Percentiles rank a stretch among this genome's conserved stretches.
These are phyloP conservation scores for Etheostoma spectabile DNA, from an alignment of 2,113 vertebrate genomes.

Conservation along the genomic window DNA sequence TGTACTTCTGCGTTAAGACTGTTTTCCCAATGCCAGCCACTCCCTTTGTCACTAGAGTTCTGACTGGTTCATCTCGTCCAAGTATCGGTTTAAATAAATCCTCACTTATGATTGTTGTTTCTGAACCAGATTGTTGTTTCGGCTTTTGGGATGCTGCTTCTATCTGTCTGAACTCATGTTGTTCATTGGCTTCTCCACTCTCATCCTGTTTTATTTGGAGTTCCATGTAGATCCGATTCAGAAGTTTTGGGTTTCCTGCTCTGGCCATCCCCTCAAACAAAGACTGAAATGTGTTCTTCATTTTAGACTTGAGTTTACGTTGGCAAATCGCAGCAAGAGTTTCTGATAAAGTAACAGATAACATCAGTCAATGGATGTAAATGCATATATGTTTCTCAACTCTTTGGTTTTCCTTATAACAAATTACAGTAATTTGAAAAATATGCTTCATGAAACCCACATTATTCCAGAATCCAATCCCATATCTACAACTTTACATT, in stretches of 20 bases:
- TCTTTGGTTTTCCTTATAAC: neutral
- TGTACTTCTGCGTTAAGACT: slow-evolving; percentile 32
- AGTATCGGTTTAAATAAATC: slow-evolving; percentile 18
- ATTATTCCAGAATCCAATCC: neutral
- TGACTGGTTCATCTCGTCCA: slow-evolving; percentile 9
- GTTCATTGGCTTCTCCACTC: slow-evolving; percentile 15
- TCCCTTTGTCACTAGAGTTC: slow-evolving; percentile 52
- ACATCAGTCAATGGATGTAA: neutral
- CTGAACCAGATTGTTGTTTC: neutral
- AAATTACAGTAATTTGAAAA: neutral
- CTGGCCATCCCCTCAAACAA: slow-evolving; percentile 41
- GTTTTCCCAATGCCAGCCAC: slow-evolving; percentile 45
- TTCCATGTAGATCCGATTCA: slow-evolving; percentile 61
- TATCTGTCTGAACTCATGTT: slow-evolving; percentile 43
- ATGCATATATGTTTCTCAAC: neutral
- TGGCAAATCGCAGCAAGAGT: slow-evolving; percentile 7
- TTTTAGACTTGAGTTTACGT: slow-evolving; percentile 20
- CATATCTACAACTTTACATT: neutral
- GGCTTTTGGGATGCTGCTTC: neutral
- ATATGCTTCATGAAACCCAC: neutral
- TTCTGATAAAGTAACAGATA: slow-evolving; percentile 25
- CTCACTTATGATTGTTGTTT: slow-evolving; percentile 11
- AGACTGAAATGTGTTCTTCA: slow-evolving; percentile 38
- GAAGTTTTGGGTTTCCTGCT: slow-evolving; percentile 20
- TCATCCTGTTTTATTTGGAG: slow-evolving; percentile 52